phyloP scores from a whole-genome alignment of 2,797 vertebrate species.

The Lepilemur septentrionalis region DNA sequence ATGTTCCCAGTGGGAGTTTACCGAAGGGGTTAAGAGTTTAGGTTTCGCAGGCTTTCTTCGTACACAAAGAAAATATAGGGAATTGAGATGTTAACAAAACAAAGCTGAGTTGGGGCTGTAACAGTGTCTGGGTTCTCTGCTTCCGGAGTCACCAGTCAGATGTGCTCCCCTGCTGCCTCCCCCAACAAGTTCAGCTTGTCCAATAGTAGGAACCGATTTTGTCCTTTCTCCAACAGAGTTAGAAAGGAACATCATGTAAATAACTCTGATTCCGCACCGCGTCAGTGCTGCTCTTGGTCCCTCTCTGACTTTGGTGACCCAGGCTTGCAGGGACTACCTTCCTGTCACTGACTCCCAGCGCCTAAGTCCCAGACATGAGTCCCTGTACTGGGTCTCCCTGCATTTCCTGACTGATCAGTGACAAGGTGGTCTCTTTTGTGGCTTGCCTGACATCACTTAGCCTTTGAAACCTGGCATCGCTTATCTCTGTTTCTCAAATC shows the following conservation, averaged over 20 bases:
- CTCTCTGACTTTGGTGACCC: neutral
- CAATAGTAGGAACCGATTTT: neutral
- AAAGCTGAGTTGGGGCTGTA: neutral
- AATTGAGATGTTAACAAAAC: neutral
- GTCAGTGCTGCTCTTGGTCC: too few relatives aligned
- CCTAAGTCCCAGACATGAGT: neutral
- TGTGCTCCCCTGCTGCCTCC: too few relatives aligned
- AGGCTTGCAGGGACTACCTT: neutral
- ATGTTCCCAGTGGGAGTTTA: constrained; percentile 50
- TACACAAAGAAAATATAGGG: neutral
- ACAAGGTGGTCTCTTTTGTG: neutral
- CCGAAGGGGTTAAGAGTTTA: constrained; percentile 62
- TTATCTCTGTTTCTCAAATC: neutral
- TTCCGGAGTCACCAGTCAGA: neutral
- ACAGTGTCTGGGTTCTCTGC: neutral
- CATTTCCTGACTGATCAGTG: neutral
- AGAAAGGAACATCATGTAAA: neutral
- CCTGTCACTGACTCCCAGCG: neutral
- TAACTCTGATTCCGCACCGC: neutral
- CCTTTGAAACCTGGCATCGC: neutral
- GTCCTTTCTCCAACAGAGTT: neutral
- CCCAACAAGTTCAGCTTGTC: neutral
- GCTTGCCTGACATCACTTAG: neutral
- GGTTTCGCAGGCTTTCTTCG: neutral
- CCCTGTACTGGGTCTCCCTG: neutral